phyloP scores from a whole-genome alignment of 2,113 vertebrate genomes.

The Hippocampus abdominalis region DNA sequence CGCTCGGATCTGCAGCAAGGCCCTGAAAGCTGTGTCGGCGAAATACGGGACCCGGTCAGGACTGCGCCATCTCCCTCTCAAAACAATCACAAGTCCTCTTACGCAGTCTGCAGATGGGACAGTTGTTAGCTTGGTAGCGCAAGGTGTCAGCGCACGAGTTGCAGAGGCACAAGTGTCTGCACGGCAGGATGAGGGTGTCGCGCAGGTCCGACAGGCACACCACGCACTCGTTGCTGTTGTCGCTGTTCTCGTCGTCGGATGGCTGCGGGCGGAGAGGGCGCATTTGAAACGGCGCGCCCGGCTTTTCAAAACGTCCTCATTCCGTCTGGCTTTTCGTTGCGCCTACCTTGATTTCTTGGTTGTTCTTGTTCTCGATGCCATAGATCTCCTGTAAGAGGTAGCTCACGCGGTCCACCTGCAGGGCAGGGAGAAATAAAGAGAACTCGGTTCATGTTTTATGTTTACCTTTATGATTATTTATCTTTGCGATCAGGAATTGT shows the following conservation, averaged over 20 bases:
- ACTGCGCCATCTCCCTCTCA: background rate
- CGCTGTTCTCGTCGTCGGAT: slow-evolving; percentile 91
- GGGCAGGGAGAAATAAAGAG: background rate
- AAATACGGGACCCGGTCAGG: background rate
- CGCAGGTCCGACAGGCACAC: slow-evolving; percentile 93
- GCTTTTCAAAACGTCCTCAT: background rate
- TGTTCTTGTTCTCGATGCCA: slow-evolving; percentile 98
- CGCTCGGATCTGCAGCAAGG: slow-evolving; percentile 95
- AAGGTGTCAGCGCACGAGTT: slow-evolving; percentile 92
- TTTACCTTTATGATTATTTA: background rate
- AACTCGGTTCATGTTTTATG: background rate
- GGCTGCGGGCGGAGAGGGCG: slow-evolving; percentile 68
- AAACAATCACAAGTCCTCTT: slow-evolving; percentile 48
- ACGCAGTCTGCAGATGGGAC: slow-evolving; percentile 96
- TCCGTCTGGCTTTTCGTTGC: background rate
- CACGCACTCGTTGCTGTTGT: slow-evolving; percentile 97
- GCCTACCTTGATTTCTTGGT: slow-evolving; percentile 94
- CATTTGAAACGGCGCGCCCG: background rate
- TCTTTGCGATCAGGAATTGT: too few species aligned
- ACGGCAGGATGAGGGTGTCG: slow-evolving; percentile 92
- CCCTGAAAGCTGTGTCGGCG: slow-evolving; percentile 83
- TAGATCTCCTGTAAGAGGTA: slow-evolving; percentile 99
- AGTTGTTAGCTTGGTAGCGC: slow-evolving; percentile 97
- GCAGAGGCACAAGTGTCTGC: slow-evolving; percentile 92
- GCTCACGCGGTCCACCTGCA: slow-evolving; percentile 94